phyloP scores from a whole-genome alignment of 2,113 vertebrate species.

The Fukomys damarensis region DNA sequence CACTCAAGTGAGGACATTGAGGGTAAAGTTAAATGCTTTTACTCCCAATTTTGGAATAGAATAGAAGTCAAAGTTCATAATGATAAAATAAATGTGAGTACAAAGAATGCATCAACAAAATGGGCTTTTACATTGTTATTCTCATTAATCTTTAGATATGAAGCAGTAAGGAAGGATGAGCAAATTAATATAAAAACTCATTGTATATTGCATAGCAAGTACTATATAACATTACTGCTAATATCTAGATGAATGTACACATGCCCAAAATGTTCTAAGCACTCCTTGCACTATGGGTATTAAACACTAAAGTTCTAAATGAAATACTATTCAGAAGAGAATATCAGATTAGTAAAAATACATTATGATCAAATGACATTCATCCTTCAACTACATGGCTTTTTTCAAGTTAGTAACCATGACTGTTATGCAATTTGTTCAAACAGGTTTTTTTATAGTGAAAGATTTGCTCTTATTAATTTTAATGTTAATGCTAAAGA shows the following conservation, averaged over 20 bases:
- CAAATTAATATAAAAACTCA: background rate
- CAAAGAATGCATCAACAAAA: background rate
- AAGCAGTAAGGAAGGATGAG: background rate
- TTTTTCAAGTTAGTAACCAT: background rate
- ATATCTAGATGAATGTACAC: background rate
- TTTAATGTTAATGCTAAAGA: background rate
- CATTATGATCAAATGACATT: background rate
- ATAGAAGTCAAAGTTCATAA: background rate
- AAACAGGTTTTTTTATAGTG: background rate
- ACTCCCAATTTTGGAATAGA: background rate
- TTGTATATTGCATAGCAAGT: background rate
- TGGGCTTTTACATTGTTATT: background rate
- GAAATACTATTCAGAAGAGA: background rate
- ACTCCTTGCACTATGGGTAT: background rate
- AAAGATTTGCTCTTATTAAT: background rate
- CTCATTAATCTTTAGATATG: background rate
- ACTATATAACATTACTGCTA: background rate
- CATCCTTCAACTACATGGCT: background rate
- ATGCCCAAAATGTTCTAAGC: accelerated
- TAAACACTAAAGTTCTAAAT: background rate
- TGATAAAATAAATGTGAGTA: background rate
- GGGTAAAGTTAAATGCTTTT: background rate
- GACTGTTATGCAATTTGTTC: background rate
- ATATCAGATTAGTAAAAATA: background rate
- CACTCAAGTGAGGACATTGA: accelerated